Evolutionary conservation across 1,140 invertebrate genomes (phyloP).

Genomic region (Drosophila mojavensis): DNA sequence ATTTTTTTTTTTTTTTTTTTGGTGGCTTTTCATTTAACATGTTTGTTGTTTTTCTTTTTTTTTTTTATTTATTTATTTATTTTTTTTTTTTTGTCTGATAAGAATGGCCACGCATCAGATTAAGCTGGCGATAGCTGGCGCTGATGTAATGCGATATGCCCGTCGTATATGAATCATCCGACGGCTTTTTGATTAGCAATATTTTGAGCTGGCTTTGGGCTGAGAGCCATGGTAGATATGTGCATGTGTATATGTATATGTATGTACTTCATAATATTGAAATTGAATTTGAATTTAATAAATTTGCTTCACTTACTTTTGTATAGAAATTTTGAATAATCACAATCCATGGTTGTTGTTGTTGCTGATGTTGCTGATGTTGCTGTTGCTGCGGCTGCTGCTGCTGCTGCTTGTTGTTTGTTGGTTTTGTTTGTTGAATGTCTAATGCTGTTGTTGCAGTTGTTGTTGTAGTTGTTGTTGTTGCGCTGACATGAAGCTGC

Average conservation of each 20-base stretch:
- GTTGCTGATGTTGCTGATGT: neutral
- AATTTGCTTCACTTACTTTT: conserved; percentile 37
- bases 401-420: conserved; percentile 3
- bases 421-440: conserved; percentile 15
- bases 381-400: too few species aligned
- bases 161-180: conserved; percentile 34
- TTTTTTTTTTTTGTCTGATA: conserved; percentile 18
- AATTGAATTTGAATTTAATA: neutral
- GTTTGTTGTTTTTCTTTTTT: neutral
- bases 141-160: conserved; percentile 40
- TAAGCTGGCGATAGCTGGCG: conserved; percentile 35
- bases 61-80: conserved; percentile 4
- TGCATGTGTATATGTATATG: too few species aligned
- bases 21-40: conserved; percentile 7
- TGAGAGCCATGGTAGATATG: too few species aligned
- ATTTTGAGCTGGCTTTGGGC: neutral
- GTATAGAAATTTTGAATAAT: conserved; percentile 54
- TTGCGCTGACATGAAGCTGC: conserved; percentile 21
- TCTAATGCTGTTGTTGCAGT: conserved; percentile 6
- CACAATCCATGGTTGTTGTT: conserved; percentile 43
- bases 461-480: conserved; percentile 9
- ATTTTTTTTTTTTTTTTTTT: neutral
- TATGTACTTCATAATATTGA: neutral
- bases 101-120: conserved; percentile 49
- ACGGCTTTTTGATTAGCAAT: conserved; percentile 37